Conservation (phyloP, 2,797 vertebrate genomes). For the Schizopygopsis pylzovi region DNA sequence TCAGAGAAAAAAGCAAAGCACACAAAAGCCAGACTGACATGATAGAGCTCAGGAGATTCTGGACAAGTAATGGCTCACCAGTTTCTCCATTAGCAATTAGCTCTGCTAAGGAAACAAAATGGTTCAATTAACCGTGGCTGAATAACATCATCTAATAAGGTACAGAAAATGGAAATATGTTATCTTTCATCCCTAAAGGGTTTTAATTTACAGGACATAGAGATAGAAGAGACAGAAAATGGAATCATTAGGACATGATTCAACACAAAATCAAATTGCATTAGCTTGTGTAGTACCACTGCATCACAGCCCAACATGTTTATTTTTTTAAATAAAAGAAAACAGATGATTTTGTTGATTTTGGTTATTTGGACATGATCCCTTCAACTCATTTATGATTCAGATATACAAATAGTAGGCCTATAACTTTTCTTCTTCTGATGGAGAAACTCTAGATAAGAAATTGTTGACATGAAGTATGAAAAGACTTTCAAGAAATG, state of each 20-base stretch:
- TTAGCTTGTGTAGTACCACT: background rate
- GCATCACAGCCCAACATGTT: background rate
- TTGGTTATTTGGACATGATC: background rate
- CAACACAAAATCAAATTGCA: background rate
- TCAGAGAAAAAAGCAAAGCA: constrained; percentile 44
- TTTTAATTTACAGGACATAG: background rate
- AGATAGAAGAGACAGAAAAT: background rate
- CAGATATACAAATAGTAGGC: background rate
- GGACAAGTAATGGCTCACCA: background rate
- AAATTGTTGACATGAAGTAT: background rate
- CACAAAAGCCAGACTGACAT: constrained; percentile 56
- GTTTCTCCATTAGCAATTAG: background rate
- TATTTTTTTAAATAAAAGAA: background rate
- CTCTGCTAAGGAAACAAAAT: constrained; percentile 31
- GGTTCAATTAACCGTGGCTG: background rate
- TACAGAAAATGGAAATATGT: background rate
- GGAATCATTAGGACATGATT: background rate
- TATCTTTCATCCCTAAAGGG: background rate
- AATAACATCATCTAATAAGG: background rate
- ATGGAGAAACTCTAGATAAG: background rate
- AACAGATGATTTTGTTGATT: background rate
- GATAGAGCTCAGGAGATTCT: background rate
- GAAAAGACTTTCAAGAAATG: background rate
- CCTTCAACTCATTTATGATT: background rate
- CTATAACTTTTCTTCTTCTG: background rate